Evolutionary conservation across 2,797 vertebrate species (phyloP).

Genomic region (Arnoldichthys spilopterus): DNA sequence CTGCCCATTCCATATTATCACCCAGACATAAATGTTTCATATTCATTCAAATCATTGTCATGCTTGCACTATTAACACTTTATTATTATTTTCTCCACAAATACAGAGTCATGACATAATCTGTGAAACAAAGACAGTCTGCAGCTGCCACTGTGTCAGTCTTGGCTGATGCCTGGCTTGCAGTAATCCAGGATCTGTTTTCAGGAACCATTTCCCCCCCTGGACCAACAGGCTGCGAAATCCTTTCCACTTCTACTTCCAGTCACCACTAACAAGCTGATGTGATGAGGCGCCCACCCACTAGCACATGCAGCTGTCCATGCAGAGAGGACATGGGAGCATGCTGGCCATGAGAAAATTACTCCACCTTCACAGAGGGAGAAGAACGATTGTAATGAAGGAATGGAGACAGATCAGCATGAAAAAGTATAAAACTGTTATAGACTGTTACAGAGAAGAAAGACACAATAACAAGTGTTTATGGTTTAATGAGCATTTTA

Average conservation of each 20-base stretch:
- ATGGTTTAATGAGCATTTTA: neutral
- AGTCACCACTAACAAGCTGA: neutral
- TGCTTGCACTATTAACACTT: constrained; percentile 12
- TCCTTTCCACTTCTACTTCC: neutral
- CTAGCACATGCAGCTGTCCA: constrained; percentile 15
- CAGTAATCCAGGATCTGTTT: constrained; percentile 17
- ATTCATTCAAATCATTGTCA: neutral
- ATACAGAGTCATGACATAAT: constrained; percentile 6
- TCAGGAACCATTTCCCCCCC: neutral
- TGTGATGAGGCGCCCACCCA: neutral
- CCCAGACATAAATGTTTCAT: neutral
- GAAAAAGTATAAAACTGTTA: neutral
- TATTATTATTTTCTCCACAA: constrained; percentile 35
- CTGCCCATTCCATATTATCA: neutral
- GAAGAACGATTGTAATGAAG: neutral
- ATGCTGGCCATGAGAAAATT: neutral
- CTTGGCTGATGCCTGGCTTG: neutral
- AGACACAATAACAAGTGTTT: neutral
- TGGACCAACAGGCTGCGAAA: constrained; percentile 13
- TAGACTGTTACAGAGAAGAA: neutral
- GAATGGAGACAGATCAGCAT: neutral
- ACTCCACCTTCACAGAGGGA: neutral
- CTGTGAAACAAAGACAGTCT: neutral
- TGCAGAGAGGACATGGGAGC: neutral
- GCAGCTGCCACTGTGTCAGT: constrained; percentile 29